Base-by-base conservation (phyloP, 2,797 vertebrate species). In the Pseudochaenichthys georgianus region DNA sequence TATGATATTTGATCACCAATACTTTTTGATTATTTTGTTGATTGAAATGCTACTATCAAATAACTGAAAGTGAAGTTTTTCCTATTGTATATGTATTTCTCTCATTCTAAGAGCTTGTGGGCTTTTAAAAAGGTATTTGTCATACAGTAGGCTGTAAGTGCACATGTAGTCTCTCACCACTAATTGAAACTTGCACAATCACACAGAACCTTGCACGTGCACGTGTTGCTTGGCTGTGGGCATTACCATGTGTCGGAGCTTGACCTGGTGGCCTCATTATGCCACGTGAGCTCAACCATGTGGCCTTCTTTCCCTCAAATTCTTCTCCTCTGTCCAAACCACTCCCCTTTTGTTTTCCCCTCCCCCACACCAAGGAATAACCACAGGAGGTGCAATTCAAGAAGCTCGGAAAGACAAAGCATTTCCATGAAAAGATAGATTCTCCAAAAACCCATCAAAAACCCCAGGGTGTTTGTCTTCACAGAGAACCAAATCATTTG, bases 361-460 rank as follows among this genome's bases (percentile, higher is more conserved):
- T 31, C 42, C 62, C 60, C 53, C 41, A 23, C 58, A 42, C 46
- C 4, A 9, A 45, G 17, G 12, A 38, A 60, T 4, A 51, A 59
- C 81, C 64, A 54, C 82, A 58, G 78, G 74, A 72, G 85, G 73
- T 47, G 3, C 3, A 86, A 65, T 77, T 83, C 21, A 81, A 85
- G 70, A 81, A 62, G 59, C 70, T 79, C 74, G 77, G 28, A 57
- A 42, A 72, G 72, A 90, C 84, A 87, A 85, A 77, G 75, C 43
- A 46, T 55, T 59, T 75, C 48, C 42, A 47, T 64, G 65, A 80
- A 83, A 85, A 82, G 70, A 78, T 67, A 19, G 70, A 66, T 79
- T 80, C 82, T 57, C 57, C 55, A 52, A 23, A 7, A 21, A 23
- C 13, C 21, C 38, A 73, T 38, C 38, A 34, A 45, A 73, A 38